Evolutionary conservation across 2,113 vertebrate species (phyloP).

Genomic region (Phrynocephalus versicolor): DNA sequence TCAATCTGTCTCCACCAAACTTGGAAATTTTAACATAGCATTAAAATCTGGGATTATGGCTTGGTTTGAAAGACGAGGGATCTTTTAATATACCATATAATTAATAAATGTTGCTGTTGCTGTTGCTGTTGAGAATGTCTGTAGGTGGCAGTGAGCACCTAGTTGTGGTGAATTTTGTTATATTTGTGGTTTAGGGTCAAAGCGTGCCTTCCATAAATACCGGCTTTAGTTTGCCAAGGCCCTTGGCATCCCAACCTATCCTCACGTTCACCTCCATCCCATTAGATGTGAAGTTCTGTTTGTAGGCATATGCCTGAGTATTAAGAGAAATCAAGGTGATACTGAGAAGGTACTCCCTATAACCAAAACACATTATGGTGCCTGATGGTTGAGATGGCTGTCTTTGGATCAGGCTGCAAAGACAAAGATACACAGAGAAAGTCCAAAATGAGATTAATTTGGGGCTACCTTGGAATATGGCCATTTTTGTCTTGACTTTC

Average conservation of each 20-base stretch:
- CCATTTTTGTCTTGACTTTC: background rate
- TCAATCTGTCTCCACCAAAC: background rate
- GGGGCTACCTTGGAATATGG: background rate
- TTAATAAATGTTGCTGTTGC: too few species aligned
- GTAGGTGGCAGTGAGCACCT: background rate
- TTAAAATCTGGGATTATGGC: background rate
- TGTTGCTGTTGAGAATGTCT: background rate
- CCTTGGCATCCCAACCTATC: background rate
- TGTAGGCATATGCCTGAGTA: background rate
- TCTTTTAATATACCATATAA: background rate
- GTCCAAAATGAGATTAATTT: too few species aligned
- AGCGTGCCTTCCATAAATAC: background rate
- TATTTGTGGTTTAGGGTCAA: background rate
- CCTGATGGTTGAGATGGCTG: background rate
- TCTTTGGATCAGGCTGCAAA: background rate
- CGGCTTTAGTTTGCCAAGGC: background rate
- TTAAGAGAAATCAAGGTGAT: background rate
- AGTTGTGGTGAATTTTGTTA: background rate
- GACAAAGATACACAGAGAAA: background rate
- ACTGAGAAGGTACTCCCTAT: background rate
- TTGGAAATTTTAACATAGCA: background rate
- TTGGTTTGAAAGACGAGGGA: background rate
- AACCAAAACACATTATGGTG: background rate
- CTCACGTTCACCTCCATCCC: background rate
- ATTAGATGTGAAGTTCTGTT: background rate